Conservation (phyloP, 2,888 invertebrate species). For the Galerucella calmariensis region DNA sequence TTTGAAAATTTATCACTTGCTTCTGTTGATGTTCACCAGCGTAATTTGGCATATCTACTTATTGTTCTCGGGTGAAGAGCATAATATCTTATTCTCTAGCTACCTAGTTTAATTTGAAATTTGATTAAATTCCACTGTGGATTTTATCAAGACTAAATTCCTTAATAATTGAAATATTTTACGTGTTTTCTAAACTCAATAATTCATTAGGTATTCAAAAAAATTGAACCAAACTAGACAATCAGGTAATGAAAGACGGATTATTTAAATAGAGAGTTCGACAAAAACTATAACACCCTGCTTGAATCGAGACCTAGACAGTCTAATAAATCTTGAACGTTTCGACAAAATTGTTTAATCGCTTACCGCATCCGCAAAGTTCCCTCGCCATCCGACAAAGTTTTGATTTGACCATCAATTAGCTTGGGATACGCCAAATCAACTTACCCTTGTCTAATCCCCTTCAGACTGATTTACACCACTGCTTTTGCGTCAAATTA, state of each 20-base stretch:
- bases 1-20: constrained; percentile 41
- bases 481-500: constrained; percentile 48
- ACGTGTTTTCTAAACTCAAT: too few species aligned
- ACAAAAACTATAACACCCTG: neutral
- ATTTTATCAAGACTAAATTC: too few species aligned
- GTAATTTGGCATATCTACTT: constrained; percentile 33
- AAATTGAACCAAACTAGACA: neutral
- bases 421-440: constrained; percentile 53
- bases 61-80: constrained; percentile 34
- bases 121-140: constrained; percentile 20
- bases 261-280: neutral
- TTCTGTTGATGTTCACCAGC: constrained; percentile 35
- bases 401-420: constrained; percentile 55
- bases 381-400: constrained; percentile 44
- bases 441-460: constrained; percentile 54
- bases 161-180: too few species aligned
- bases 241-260: neutral
- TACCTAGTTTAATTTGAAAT: constrained; percentile 16
- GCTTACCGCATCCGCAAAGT: constrained; percentile 38
- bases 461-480: constrained; percentile 54
- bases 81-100: constrained; percentile 13
- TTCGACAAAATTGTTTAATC: constrained; percentile 46
- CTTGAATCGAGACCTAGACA: constrained; percentile 17
- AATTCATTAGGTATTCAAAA: too few species aligned
- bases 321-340: constrained; percentile 38